Evolutionary conservation across 2,888 invertebrate genomes (phyloP).

Genomic region (Melinaea marsaeus): DNA sequence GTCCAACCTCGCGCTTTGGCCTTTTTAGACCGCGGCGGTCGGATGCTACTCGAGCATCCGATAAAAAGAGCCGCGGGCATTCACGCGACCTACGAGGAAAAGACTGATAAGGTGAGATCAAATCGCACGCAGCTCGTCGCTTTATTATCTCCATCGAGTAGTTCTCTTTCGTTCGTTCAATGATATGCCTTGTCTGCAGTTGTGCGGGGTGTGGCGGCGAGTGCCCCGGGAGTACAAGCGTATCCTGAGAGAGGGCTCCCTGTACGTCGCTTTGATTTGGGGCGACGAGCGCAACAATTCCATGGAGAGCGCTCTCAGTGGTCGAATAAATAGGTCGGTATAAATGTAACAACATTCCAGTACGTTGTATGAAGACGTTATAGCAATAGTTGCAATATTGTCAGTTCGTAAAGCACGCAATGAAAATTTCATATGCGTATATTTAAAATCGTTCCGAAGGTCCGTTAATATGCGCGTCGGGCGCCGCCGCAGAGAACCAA

Average conservation of each 20-base stretch:
- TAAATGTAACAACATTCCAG: conserved; percentile 2
- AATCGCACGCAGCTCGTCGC: conserved; percentile 13
- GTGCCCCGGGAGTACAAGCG: conserved; percentile 90
- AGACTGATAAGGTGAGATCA: conserved; percentile 83
- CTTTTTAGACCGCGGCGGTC: conserved; percentile 87
- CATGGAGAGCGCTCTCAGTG: conserved; percentile 83
- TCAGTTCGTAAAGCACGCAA: conserved; percentile 13
- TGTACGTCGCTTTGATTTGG: conserved; percentile 89
- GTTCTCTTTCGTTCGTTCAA: conserved; percentile 28
- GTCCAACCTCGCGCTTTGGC: conserved; percentile 81
- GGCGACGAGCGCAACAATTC: conserved; percentile 80
- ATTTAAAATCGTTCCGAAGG: conserved; percentile 21
- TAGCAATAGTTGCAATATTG: conserved; percentile 13
- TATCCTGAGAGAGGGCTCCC: conserved; percentile 86
- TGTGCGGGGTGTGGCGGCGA: conserved; percentile 94
- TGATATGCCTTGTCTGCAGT: conserved; percentile 48
- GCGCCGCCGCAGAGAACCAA: conserved; percentile 29
- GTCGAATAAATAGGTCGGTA: conserved; percentile 80
- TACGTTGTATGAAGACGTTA: conserved; percentile 12
- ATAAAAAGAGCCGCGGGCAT: conserved; percentile 76
- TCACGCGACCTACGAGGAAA: conserved; percentile 89
- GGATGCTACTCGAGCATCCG: conserved; percentile 89
- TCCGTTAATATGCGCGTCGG: conserved; percentile 33
- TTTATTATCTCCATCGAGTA: conserved; percentile 24
- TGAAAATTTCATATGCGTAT: conserved; percentile 12